phyloP scores from a whole-genome alignment of 1,140 invertebrate genomes.

The Eupristina koningsbergeri region DNA sequence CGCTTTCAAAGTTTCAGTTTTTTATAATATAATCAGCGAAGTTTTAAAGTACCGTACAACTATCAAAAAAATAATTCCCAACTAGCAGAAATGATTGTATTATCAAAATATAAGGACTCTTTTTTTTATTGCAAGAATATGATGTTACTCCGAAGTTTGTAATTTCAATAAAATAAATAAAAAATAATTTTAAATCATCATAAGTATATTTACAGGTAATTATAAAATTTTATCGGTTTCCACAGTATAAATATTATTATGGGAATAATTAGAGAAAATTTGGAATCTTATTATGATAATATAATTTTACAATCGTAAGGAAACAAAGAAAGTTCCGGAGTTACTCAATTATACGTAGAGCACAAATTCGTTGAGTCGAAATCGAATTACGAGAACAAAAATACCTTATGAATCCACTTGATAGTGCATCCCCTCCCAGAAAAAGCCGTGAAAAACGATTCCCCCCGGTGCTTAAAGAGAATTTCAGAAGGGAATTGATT shows the following conservation, averaged over 20 bases:
- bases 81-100: too few species aligned
- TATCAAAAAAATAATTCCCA: too few species aligned
- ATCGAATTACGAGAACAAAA: neutral
- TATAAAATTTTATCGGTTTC: too few species aligned
- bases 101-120: too few species aligned
- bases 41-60: neutral
- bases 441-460: constrained; percentile 27
- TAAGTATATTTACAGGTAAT: too few species aligned
- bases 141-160: too few species aligned
- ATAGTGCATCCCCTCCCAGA: constrained; percentile 3
- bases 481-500: constrained; percentile 49
- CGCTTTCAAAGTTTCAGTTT: neutral
- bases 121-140: too few species aligned
- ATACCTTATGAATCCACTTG: neutral
- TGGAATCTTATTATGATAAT: neutral
- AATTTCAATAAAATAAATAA: too few species aligned
- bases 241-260: neutral
- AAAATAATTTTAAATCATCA: too few species aligned
- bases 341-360: neutral
- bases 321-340: neutral
- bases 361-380: neutral
- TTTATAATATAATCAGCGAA: neutral
- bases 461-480: constrained; percentile 24
- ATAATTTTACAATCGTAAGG: neutral
- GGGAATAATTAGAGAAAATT: neutral